A percentile compares a stretch with the other conserved stretches of the same genome.
Conservation (phyloP, 2,797 vertebrate genomes). For the Gymnocypris eckloni region DNA sequence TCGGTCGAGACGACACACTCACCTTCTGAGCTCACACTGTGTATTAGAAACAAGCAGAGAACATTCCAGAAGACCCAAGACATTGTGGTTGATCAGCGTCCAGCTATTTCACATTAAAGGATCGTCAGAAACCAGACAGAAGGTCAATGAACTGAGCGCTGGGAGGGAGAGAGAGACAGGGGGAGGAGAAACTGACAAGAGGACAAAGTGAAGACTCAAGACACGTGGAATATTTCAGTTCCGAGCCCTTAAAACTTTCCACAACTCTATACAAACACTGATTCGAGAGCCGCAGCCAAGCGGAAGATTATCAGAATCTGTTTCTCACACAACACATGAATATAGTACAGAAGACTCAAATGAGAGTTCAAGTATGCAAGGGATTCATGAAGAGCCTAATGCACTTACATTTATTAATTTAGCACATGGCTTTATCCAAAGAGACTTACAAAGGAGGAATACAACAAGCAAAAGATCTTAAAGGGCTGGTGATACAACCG, state of each 20-base stretch:
- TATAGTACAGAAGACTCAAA: not conserved
- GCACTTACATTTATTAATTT: not conserved
- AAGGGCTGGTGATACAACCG: not conserved
- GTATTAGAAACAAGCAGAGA: conserved; percentile 58
- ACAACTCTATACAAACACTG: not conserved
- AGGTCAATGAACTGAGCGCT: conserved; percentile 62
- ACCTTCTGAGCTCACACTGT: conserved; percentile 57
- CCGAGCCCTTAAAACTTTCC: not conserved
- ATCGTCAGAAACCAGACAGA: conserved; percentile 44
- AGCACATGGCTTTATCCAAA: conserved; percentile 6
- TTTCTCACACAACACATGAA: not conserved
- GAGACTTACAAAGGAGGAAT: not conserved
- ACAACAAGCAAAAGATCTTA: not conserved
- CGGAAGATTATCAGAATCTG: not conserved
- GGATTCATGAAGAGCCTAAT: not conserved
- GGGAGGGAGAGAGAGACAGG: conserved; percentile 32
- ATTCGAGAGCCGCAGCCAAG: not conserved
- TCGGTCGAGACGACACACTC: conserved; percentile 15
- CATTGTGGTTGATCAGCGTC: conserved; percentile 54
- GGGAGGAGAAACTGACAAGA: conserved; percentile 29
- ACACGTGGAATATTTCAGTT: not conserved
- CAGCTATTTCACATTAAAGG: conserved; percentile 50
- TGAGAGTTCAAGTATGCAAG: not conserved
- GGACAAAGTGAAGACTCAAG: not conserved
- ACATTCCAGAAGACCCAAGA: conserved; percentile 56